These are phyloP conservation scores for Lasioglossum figueresi DNA, from an alignment of 2,888 invertebrate genomes.

Conservation along the genomic window DNA sequence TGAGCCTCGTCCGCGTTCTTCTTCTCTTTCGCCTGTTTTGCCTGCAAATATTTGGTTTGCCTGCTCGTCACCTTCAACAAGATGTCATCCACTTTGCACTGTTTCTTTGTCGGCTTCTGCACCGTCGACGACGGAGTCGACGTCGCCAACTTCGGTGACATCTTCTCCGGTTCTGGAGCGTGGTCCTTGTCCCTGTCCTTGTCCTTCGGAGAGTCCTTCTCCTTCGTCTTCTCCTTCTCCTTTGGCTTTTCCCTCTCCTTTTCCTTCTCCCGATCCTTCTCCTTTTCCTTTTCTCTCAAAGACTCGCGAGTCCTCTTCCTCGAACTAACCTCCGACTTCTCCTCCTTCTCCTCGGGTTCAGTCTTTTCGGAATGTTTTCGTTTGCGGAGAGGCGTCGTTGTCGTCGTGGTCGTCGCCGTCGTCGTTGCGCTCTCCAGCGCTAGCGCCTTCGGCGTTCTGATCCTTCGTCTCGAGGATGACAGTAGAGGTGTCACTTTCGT, in stretches of 20 bases:
- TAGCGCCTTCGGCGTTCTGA: conserved; percentile 72
- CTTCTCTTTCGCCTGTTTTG: conserved; percentile 78
- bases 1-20: conserved; percentile 72
- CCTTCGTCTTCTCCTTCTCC: conserved; percentile 63
- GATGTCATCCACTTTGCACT: conserved; percentile 81
- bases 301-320: conserved; percentile 68
- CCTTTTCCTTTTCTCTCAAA: conserved; percentile 58
- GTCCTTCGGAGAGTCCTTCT: conserved; percentile 57
- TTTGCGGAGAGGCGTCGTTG: conserved; percentile 74
- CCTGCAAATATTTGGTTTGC: conserved; percentile 77
- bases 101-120: conserved; percentile 76
- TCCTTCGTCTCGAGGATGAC: conserved; percentile 70
- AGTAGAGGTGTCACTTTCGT: conserved; percentile 58
- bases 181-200: conserved; percentile 14
- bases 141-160: conserved; percentile 63
- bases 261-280: conserved; percentile 70
- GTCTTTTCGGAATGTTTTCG: conserved; percentile 83
- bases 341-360: conserved; percentile 77
- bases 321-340: conserved; percentile 68
- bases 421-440: conserved; percentile 49
- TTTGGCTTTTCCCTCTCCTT: conserved; percentile 70
- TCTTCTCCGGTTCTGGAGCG: conserved; percentile 53
- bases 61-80: conserved; percentile 80
- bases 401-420: not conserved
- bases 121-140: conserved; percentile 51